phyloP scores from a whole-genome alignment of 2,113 vertebrate genomes.

The Capreolus pygargus region DNA sequence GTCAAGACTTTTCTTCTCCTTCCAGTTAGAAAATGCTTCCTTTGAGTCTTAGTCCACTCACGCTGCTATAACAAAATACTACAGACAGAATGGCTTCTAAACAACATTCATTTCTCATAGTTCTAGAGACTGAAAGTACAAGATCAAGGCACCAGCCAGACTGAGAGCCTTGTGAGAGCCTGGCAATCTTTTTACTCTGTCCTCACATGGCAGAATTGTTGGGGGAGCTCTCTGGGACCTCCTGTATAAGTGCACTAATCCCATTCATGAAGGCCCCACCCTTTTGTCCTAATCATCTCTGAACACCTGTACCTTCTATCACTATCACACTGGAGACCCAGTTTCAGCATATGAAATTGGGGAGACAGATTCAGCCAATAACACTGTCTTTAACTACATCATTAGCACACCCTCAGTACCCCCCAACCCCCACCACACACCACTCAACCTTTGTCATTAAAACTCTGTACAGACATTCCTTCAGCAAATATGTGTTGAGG shows the following conservation, averaged over 20 bases:
- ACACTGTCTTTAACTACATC: not conserved
- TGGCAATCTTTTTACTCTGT: not conserved
- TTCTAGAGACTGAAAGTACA: not conserved
- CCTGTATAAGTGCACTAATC: not conserved
- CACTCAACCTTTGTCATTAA: not conserved
- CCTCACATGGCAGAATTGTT: not conserved
- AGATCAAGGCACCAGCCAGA: not conserved
- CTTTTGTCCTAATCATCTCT: not conserved
- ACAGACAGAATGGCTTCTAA: not conserved
- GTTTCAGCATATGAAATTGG: not conserved
- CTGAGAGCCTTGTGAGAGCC: not conserved
- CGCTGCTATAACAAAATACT: not conserved
- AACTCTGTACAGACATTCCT: not conserved
- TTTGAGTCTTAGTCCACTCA: not conserved
- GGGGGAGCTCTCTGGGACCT: not conserved
- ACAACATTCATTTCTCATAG: not conserved
- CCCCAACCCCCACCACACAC: too few relatives aligned
- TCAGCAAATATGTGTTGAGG: not conserved
- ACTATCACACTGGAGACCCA: not conserved
- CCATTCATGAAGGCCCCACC: not conserved
- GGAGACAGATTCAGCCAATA: not conserved
- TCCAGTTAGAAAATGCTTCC: not conserved
- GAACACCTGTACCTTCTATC: not conserved
- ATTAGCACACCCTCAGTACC: not conserved
- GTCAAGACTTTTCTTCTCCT: not conserved